Conservation (phyloP, 2,113 vertebrate species). For the Xerus inauris region DNA sequence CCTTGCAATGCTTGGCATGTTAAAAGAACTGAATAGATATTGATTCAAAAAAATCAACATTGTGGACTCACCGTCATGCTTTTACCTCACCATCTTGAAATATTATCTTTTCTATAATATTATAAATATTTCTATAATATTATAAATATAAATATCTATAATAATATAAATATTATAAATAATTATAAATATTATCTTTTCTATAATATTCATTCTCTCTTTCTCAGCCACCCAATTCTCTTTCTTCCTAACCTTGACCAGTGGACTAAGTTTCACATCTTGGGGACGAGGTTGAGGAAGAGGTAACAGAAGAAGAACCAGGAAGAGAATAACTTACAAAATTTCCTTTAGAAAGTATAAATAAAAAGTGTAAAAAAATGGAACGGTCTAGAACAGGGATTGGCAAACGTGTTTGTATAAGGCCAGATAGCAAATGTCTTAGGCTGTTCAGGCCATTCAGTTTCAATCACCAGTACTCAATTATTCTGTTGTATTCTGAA, state of each 20-base stretch:
- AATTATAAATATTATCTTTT: background rate
- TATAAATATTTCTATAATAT: no score
- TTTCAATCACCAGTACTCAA: background rate
- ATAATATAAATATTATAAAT: no score
- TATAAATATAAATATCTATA: no score
- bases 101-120: background rate
- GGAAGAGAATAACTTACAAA: background rate
- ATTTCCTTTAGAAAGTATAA: background rate
- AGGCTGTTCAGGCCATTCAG: background rate
- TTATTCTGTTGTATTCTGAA: background rate
- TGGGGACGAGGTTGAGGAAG: background rate
- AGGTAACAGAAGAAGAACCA: background rate
- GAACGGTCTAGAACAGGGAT: background rate
- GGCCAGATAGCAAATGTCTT: background rate
- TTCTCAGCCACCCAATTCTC: background rate
- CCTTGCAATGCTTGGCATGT: background rate
- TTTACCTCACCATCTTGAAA: background rate
- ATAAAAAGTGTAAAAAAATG: background rate
- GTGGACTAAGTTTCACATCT: background rate
- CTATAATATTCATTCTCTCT: background rate
- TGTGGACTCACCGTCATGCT: background rate
- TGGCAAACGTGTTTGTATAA: background rate
- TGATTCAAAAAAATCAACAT: background rate
- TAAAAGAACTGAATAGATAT: conserved; percentile 17
- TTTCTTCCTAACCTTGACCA: background rate